These are phyloP conservation scores for Myiagra hebetior DNA, from an alignment of 2,113 vertebrate species.

Conservation along the genomic window DNA sequence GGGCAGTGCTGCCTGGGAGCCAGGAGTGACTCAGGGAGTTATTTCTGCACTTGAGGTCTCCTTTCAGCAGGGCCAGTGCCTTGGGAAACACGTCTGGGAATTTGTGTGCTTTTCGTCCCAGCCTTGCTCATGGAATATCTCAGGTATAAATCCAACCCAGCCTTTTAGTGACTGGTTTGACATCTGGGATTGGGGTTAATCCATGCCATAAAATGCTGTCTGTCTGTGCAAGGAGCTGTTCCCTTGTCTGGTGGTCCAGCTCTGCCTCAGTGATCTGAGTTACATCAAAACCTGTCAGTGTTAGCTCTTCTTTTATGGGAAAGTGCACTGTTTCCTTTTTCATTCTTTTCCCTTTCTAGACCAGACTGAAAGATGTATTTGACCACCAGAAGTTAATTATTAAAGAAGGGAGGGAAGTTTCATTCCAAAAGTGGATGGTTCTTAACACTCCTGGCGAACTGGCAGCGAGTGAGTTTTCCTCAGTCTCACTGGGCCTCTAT, in stretches of 20 bases:
- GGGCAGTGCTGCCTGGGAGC: background rate
- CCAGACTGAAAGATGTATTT: background rate
- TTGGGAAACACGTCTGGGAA: accelerated
- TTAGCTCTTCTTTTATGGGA: background rate
- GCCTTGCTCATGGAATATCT: background rate
- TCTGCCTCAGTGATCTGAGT: background rate
- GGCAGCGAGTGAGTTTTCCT: background rate
- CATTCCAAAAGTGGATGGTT: background rate
- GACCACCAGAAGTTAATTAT: background rate
- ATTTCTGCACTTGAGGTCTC: background rate
- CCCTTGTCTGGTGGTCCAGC: background rate
- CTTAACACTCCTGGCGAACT: background rate
- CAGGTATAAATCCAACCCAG: background rate
- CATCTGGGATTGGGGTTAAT: background rate
- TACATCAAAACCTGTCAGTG: background rate
- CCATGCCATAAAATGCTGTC: accelerated
- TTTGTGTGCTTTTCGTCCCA: too few species aligned
- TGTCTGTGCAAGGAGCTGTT: too few species aligned
- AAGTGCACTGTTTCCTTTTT: background rate
- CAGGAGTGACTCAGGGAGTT: background rate
- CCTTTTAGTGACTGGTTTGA: background rate
- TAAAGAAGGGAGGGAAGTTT: background rate
- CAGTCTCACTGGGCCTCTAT: background rate
- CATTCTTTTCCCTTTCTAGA: background rate
- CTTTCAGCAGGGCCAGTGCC: accelerated